Evolutionary conservation across 2,113 vertebrate species (phyloP), one percentile per base, ranked within the genome.

Genomic region (Pterocles orientalis): DNA sequence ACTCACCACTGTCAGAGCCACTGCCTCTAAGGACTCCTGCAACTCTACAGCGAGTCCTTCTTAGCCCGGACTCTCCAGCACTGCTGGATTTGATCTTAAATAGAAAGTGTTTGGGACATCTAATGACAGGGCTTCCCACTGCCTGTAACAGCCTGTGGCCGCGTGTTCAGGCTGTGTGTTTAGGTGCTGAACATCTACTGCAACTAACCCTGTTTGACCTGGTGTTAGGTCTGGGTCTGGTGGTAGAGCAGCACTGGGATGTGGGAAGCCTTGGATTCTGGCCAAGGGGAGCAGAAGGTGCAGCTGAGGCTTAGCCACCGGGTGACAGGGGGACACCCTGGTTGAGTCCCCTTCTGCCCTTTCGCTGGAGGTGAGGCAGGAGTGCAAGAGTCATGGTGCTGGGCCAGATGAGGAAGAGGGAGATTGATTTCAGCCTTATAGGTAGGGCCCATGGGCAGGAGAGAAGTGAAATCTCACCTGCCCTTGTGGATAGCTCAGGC

Each of bases 281-380:
- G 62, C 45, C 36, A n/a, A n/a, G 31, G 29, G 61, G 65, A 60
- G 9, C 2, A 8, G 64, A 77, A 56, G n/a, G 41, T 29, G 56
- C 41, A 45, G 80, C 29, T 14, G 82, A 77, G 50, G n/a, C 34
- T 36, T 17, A 28, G 76, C 31, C 1, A 3, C 60, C 2, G 47
- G 66, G 29, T 43, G 54, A 20, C 12, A 23, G 1, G 2, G 18
- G 2, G 17, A 17, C 39, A 5, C 58, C 20, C 2, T 0, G 26
- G 33, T 21, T 56, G 36, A 96, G 19, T 36, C 19, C 34, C n/a
- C 31, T 60, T 51, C 62, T 80, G 80, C 61, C 58, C 39, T 53
- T 41, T 23, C 36, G 1, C 89, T 72, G 25, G 53, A 68, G 53
- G 2, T 3, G 31, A 8, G 24, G 12, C 65, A 56, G 82, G 48